Conservation (phyloP, 64 coral and sea anemone species). For the Dendronephthya gigantea region DNA sequence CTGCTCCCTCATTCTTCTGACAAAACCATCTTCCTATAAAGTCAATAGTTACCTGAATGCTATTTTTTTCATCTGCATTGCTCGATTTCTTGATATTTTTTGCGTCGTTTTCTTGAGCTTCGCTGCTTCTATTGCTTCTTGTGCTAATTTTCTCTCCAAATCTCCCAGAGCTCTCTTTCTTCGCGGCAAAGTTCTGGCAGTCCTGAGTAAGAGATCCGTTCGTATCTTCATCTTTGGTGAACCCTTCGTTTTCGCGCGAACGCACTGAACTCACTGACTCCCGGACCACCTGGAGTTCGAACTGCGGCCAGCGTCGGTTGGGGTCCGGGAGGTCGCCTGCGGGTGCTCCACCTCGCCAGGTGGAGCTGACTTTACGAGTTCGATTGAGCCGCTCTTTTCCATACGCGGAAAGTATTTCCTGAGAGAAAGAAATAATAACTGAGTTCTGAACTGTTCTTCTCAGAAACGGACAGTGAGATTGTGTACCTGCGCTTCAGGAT, state of each 20-base stretch:
- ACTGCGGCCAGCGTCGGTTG: not conserved
- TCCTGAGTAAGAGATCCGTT: not conserved
- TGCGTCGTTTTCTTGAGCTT: not conserved
- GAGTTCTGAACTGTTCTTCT: no score
- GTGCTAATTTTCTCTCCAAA: not conserved
- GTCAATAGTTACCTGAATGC: not conserved
- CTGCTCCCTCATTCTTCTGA: no score
- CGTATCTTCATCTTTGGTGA: not conserved
- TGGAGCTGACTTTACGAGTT: not conserved
- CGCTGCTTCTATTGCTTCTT: not conserved
- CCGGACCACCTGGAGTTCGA: not conserved
- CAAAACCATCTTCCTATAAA: not conserved
- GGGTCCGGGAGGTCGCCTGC: not conserved
- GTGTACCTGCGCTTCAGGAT: conserved; percentile 96
- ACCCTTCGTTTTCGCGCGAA: not conserved
- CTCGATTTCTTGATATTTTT: not conserved
- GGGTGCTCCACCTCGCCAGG: not conserved
- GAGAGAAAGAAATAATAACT: not conserved
- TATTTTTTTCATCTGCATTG: not conserved
- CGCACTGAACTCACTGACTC: not conserved
- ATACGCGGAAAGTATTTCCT: not conserved
- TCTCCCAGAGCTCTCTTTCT: not conserved
- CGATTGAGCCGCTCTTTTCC: not conserved
- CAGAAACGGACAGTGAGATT: no score
- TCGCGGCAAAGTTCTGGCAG: not conserved